Conservation (phyloP, 1,140 invertebrate species). For the Parasteatoda tepidariorum region DNA sequence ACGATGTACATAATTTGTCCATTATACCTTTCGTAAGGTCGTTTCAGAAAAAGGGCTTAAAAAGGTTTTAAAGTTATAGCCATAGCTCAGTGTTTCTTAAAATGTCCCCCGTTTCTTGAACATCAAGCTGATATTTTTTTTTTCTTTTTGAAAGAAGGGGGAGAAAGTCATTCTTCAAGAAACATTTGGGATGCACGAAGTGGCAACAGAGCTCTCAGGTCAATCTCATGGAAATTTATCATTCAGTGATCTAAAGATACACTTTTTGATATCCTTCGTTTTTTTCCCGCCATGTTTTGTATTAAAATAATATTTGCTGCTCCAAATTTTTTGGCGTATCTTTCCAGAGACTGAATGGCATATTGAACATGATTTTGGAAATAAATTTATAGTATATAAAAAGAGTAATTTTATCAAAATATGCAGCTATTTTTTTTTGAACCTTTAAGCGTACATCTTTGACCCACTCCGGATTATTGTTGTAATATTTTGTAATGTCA, state of each 20-base stretch:
- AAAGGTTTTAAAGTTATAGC: constrained; percentile 55
- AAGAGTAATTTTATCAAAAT: too few relatives aligned
- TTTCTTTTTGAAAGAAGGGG: not conserved
- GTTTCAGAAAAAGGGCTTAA: constrained; percentile 20
- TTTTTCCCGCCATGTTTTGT: not conserved
- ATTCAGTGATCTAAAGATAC: not conserved
- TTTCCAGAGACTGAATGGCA: too few relatives aligned
- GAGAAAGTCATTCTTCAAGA: constrained; percentile 29
- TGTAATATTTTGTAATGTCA: too few relatives aligned
- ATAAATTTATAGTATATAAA: too few relatives aligned
- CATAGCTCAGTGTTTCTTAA: constrained; percentile 45
- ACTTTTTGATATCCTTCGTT: not conserved
- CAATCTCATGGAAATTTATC: constrained; percentile 10
- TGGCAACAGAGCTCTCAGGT: constrained; percentile 20
- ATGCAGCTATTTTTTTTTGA: too few relatives aligned
- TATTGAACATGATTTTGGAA: too few relatives aligned
- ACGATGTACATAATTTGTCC: constrained; percentile 58
- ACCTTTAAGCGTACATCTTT: too few relatives aligned
- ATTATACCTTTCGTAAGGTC: not conserved
- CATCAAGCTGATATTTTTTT: not conserved
- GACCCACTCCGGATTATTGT: too few relatives aligned
- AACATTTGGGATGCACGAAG: constrained; percentile 3
- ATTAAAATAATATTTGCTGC: too few relatives aligned
- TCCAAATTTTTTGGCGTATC: too few relatives aligned
- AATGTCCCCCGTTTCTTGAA: not conserved